These are phyloP conservation scores for human (Homo sapiens) DNA, from an alignment of 2,113 vertebrate species.

Conservation along the genomic window GRCh38 chr6:105760501-105761000, in stretches of 20 bases:
- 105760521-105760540: not conserved
- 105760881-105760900: not conserved
- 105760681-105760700: not conserved
- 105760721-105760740: not conserved
- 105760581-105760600: conserved; percentile 58
- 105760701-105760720: not conserved
- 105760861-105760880: not conserved
- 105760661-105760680: not conserved
- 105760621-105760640: not conserved
- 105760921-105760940: not conserved
- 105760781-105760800: not conserved
- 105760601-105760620: conserved; percentile 20
- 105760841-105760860: not conserved
- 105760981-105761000: conserved; percentile 37
- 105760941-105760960: not conserved
- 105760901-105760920: not conserved
- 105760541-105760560: conserved; percentile 61
- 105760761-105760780: conserved; percentile 8
- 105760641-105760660: not conserved
- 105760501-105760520: conserved; percentile 47
- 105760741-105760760: not conserved
- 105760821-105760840: not conserved
- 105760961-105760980: conserved; percentile 43
- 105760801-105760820: not conserved
- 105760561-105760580: conserved; percentile 59